These are phyloP conservation scores for Sebastes taczanowskii DNA, from an alignment of 2,797 vertebrate genomes.

Conservation along the genomic window DNA sequence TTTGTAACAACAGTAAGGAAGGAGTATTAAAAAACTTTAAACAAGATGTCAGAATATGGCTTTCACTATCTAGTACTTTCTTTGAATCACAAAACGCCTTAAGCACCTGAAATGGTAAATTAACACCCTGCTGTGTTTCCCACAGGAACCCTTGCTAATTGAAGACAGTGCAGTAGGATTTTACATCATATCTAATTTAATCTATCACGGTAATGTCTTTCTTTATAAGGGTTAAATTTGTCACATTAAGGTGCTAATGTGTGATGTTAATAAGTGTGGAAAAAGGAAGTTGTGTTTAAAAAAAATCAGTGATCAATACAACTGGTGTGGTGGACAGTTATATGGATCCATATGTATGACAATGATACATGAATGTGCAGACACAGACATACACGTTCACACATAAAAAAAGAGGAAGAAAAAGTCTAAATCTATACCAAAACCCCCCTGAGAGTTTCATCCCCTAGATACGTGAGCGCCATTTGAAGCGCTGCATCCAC, in stretches of 20 bases:
- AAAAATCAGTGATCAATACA: neutral
- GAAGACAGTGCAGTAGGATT: neutral
- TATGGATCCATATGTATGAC: neutral
- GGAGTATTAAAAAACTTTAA: neutral
- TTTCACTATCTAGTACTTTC: conserved; percentile 4
- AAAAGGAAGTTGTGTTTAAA: neutral
- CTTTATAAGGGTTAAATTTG: neutral
- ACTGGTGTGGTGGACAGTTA: neutral
- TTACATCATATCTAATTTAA: conserved; percentile 1
- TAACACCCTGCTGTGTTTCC: conserved; percentile 13
- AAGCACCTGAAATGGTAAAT: conserved; percentile 16
- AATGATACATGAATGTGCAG: conserved; percentile 6
- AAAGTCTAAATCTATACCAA: conserved; percentile 52
- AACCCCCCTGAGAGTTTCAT: conserved; percentile 63
- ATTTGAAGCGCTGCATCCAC: conserved; percentile 73
- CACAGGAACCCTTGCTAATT: neutral
- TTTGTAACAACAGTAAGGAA: neutral
- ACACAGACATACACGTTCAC: neutral
- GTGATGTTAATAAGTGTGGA: neutral
- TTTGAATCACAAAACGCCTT: conserved; percentile 16
- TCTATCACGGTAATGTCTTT: neutral
- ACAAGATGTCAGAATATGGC: neutral
- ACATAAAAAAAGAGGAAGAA: conserved; percentile 33
- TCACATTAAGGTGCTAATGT: neutral
- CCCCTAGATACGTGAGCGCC: conserved; percentile 72